Conservation (phyloP, 92 coral and sea anemone genomes). For the Heliopora coerulea region DNA sequence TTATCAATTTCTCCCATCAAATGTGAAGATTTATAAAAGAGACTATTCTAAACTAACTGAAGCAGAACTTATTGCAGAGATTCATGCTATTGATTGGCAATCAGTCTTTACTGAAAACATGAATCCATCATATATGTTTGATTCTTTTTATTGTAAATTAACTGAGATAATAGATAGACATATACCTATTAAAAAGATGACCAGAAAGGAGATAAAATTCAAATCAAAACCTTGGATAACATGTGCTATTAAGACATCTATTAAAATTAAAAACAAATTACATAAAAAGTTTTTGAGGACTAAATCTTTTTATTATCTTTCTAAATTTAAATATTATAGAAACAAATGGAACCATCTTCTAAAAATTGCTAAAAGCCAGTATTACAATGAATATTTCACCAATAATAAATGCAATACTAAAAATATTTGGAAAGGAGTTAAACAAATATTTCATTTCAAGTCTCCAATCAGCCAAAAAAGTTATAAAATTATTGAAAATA, state of each 20-base stretch:
- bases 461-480: slow-evolving; percentile 3
- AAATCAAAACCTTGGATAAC: slow-evolving; percentile 49
- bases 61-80: slow-evolving; percentile 42
- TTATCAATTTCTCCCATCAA: slow-evolving; percentile 39
- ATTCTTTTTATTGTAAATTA: slow-evolving; percentile 18
- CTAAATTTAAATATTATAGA: slow-evolving; percentile 39
- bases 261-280: slow-evolving; percentile 32
- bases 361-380: slow-evolving; percentile 42
- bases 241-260: slow-evolving; percentile 45
- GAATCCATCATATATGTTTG: slow-evolving; percentile 28
- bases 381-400: slow-evolving; percentile 35
- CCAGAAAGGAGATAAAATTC: slow-evolving; percentile 43
- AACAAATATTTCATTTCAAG: slow-evolving; percentile 38
- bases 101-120: slow-evolving; percentile 22
- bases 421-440: slow-evolving; percentile 47
- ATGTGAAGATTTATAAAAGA: slow-evolving; percentile 43
- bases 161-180: slow-evolving; percentile 24
- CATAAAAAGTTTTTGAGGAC: slow-evolving; percentile 38
- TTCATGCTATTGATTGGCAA: slow-evolving; percentile 38
- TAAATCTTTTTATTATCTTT: slow-evolving; percentile 7
- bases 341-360: slow-evolving; percentile 37
- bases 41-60: slow-evolving; percentile 49
- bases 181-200: slow-evolving; percentile 39
- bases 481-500: slow-evolving; percentile 29
- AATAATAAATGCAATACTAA: slow-evolving; percentile 26